These are phyloP conservation scores for Platorchestia sp. DNA, from an alignment of 1,140 invertebrate species.

Conservation along the genomic window DNA sequence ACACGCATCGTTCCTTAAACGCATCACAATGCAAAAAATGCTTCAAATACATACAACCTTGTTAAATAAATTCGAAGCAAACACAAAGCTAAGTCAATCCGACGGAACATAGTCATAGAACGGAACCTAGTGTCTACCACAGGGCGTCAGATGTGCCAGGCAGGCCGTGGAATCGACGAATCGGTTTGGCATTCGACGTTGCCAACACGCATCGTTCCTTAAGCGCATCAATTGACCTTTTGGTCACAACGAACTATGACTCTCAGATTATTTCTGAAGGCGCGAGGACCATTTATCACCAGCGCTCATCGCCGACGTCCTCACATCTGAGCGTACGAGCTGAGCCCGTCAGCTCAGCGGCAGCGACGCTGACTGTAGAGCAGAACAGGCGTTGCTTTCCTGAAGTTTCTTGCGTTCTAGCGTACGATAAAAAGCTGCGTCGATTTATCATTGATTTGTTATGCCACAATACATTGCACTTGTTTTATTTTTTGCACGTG, in stretches of 20 bases:
- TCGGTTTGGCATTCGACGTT: not conserved
- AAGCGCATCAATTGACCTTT: slow-evolving; percentile 7
- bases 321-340: not conserved
- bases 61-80: not conserved
- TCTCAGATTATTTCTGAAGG: not conserved
- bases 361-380: not conserved
- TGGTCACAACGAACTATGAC: not conserved
- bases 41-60: not conserved
- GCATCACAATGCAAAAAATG: not conserved
- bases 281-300: not conserved
- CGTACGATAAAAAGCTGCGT: not conserved
- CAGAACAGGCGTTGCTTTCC: not conserved
- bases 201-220: not conserved
- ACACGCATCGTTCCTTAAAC: not conserved
- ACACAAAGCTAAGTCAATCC: not conserved
- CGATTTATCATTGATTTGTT: not conserved
- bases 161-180: not conserved
- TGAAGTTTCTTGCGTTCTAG: not conserved
- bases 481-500: no score
- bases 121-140: not conserved
- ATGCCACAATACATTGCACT: no score
- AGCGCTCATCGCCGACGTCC: not conserved
- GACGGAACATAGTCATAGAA: not conserved
- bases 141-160: not conserved
- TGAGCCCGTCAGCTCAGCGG: not conserved